Evolutionary conservation across 2,113 vertebrate genomes (phyloP).

Genomic region (Stegastes partitus): DNA sequence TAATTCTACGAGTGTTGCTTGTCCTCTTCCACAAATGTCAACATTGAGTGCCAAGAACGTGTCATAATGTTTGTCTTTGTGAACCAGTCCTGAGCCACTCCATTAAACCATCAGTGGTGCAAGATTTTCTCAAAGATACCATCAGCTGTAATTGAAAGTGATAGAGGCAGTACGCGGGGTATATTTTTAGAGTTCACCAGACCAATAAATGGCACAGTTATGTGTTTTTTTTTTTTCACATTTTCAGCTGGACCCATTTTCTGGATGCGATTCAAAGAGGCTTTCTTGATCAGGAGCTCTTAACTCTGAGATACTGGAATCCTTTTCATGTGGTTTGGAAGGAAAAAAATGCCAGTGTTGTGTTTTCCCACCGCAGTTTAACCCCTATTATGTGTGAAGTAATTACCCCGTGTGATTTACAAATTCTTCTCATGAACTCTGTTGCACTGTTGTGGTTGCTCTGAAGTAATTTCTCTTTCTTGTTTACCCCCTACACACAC

Average conservation of each 20-base stretch:
- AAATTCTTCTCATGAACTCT: slow-evolving; percentile 62
- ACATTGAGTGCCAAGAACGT: slow-evolving; percentile 7
- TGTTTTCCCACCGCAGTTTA: slow-evolving; percentile 64
- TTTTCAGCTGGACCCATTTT: slow-evolving; percentile 36
- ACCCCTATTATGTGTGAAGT: slow-evolving; percentile 55
- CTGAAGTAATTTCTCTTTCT: slow-evolving; percentile 42
- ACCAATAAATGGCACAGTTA: slow-evolving; percentile 35
- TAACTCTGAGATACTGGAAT: slow-evolving; percentile 50
- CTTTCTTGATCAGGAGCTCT: slow-evolving; percentile 61
- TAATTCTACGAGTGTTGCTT: background rate
- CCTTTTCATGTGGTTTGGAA: slow-evolving; percentile 69
- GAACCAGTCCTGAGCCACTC: slow-evolving; percentile 16
- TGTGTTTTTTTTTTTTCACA: background rate
- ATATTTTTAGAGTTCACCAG: slow-evolving; percentile 38
- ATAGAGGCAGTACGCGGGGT: background rate
- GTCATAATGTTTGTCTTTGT: slow-evolving; percentile 42
- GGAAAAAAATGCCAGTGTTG: slow-evolving; percentile 36
- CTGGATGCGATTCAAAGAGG: slow-evolving; percentile 41
- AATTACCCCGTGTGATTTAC: slow-evolving; percentile 48
- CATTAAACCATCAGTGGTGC: slow-evolving; percentile 22
- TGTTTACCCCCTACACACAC: slow-evolving; percentile 11
- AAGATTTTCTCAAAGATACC: slow-evolving; percentile 49
- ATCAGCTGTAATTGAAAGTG: slow-evolving; percentile 35
- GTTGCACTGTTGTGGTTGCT: slow-evolving; percentile 45
- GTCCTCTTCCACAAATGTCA: slow-evolving; percentile 6